These are phyloP conservation scores for Colletes collaris DNA, from an alignment of 2,888 invertebrate genomes.

Conservation along the genomic window DNA sequence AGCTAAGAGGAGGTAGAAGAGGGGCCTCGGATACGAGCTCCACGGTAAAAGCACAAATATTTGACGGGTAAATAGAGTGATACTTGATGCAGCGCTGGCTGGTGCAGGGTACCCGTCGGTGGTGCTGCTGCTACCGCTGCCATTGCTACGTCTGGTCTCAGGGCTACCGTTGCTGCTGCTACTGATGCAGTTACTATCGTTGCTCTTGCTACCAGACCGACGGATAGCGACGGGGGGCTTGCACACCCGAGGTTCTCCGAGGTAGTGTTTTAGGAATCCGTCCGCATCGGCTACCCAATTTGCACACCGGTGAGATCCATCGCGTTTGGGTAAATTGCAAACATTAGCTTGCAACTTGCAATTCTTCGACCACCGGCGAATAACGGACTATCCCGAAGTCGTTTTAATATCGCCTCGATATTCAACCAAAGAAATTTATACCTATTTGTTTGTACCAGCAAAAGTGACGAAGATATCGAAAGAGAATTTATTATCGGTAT, in stretches of 20 bases:
- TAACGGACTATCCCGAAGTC: slow-evolving; percentile 34
- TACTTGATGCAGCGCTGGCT: slow-evolving; percentile 81
- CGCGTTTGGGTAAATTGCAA: slow-evolving; percentile 77
- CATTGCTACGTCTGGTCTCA: slow-evolving; percentile 40
- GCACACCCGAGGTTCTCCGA: slow-evolving; percentile 59
- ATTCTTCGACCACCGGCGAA: slow-evolving; percentile 67
- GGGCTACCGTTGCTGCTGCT: slow-evolving; percentile 35
- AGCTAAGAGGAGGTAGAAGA: slow-evolving; percentile 71
- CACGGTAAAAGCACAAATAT: slow-evolving; percentile 83
- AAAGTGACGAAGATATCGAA: too few relatives aligned
- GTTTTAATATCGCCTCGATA: too few relatives aligned
- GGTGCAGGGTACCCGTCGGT: slow-evolving; percentile 58
- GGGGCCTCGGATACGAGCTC: slow-evolving; percentile 76
- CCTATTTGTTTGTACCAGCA: too few relatives aligned
- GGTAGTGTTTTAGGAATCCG: slow-evolving; percentile 71
- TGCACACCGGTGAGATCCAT: slow-evolving; percentile 71
- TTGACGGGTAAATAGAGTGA: slow-evolving; percentile 83
- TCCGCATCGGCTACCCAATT: slow-evolving; percentile 74
- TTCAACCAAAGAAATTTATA: too few relatives aligned
- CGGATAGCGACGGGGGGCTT: slow-evolving; percentile 28
- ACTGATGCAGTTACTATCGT: slow-evolving; percentile 45
- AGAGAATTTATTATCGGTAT: too few relatives aligned
- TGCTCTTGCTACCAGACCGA: slow-evolving; percentile 35
- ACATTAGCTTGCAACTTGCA: slow-evolving; percentile 78
- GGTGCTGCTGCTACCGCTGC: slow-evolving; percentile 53